Conservation (phyloP, 2,797 vertebrate genomes). For the Hydrolagus colliei region DNA sequence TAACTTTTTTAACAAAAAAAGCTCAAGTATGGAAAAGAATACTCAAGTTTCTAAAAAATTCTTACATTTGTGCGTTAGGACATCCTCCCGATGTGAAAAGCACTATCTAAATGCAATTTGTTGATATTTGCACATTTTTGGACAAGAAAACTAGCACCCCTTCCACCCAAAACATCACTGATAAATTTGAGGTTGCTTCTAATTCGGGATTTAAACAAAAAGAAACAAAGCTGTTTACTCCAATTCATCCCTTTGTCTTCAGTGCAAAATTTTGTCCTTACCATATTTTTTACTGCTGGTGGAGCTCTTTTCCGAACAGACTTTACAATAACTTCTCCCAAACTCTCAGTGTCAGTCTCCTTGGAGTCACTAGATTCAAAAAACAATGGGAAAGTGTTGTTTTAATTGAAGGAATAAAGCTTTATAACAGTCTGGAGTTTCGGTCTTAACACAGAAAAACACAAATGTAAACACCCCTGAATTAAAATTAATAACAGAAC, state of each 20-base stretch:
- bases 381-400: constrained; percentile 16
- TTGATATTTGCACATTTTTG: too few relatives aligned
- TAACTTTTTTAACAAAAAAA: neutral
- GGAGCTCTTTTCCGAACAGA: constrained; percentile 41
- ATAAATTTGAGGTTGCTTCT: neutral
- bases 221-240: neutral
- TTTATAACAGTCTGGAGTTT: constrained; percentile 14
- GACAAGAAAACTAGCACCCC: neutral
- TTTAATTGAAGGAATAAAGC: constrained; percentile 23
- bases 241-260: neutral
- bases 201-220: neutral
- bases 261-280: neutral
- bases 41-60: neutral
- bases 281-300: constrained; percentile 36
- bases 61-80: neutral
- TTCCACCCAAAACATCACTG: too few relatives aligned
- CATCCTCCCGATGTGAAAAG: too few relatives aligned
- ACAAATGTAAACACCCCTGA: constrained; percentile 36
- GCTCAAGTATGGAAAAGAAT: neutral
- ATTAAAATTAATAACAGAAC: constrained; percentile 39
- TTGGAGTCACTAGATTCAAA: constrained; percentile 49
- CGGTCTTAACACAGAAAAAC: constrained; percentile 22
- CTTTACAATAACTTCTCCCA: constrained; percentile 46
- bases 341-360: constrained; percentile 42
- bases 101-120: too few relatives aligned